A percentile compares a stretch with the other conserved stretches of the same genome.
Evolutionary conservation across 2,113 vertebrate species (phyloP).

Genomic region (Anhinga anhinga): DNA sequence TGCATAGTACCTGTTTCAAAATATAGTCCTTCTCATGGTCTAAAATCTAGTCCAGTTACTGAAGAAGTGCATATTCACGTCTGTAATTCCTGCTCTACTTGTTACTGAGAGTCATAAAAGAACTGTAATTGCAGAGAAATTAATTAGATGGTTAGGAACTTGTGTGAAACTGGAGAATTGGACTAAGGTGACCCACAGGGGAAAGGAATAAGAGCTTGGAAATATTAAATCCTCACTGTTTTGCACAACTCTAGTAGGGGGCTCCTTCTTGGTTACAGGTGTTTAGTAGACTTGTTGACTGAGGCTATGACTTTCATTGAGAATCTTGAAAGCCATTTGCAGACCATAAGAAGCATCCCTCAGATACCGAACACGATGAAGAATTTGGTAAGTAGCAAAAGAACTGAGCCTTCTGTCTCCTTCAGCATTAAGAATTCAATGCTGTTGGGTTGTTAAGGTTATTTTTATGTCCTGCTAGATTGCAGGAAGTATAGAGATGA

Average conservation of each 20-base stretch:
- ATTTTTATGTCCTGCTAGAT: not conserved
- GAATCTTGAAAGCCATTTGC: conserved; percentile 81
- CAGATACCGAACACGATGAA: conserved; percentile 52
- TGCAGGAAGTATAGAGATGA: not conserved
- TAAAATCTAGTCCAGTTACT: not conserved
- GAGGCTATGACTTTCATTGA: conserved; percentile 84
- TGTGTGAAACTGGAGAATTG: not conserved
- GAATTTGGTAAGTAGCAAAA: conserved; percentile 81
- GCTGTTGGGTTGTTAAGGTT: not conserved
- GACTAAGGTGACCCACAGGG: not conserved
- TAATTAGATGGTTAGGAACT: not conserved
- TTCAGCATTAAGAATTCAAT: not conserved
- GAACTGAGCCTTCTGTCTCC: not conserved
- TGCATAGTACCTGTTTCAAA: not conserved
- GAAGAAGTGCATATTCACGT: not conserved
- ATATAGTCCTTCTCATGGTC: not conserved
- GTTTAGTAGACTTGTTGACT: conserved; percentile 76
- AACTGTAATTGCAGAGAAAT: not conserved
- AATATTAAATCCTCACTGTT: not conserved
- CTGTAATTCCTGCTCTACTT: not conserved
- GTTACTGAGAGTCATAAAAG: not conserved
- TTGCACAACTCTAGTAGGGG: not conserved
- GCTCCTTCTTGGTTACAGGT: conserved; percentile 66
- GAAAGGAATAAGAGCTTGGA: not conserved
- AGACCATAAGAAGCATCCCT: conserved; percentile 68